Evolutionary conservation across 2,888 invertebrate species (phyloP).

Genomic region (Pandemis heparana): DNA sequence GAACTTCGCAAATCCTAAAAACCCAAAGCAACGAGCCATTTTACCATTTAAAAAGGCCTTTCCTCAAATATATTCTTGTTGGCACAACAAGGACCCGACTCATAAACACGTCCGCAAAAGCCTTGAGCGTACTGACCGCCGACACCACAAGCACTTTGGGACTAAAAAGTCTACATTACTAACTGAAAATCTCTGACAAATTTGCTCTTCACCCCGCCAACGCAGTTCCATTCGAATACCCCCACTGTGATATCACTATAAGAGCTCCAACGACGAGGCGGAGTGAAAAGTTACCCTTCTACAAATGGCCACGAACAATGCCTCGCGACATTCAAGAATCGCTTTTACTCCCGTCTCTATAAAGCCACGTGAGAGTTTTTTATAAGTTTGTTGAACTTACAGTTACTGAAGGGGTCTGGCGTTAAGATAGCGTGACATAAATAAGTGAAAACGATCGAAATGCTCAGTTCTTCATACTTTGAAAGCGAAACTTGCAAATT

Average conservation of each 20-base stretch:
- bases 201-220: background rate
- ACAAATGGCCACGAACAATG: conserved; percentile 1
- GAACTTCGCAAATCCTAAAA: background rate
- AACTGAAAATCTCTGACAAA: conserved; percentile 26
- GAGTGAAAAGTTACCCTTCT: background rate
- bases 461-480: conserved; percentile 27
- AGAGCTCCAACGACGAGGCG: background rate
- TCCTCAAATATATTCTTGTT: background rate
- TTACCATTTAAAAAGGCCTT: conserved; percentile 2
- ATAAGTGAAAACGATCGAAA: conserved; percentile 37
- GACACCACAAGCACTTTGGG: conserved; percentile 34
- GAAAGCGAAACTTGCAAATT: conserved; percentile 12
- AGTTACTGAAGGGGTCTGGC: conserved; percentile 26
- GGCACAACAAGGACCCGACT: conserved; percentile 5
- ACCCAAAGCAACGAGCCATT: conserved; percentile 3
- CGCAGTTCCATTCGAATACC: background rate
- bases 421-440: conserved; percentile 20
- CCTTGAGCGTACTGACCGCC: conserved; percentile 18
- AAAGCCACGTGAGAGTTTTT: background rate
- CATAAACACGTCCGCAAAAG: conserved; percentile 34
- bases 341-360: background rate
- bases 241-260: background rate
- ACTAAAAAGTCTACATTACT: conserved; percentile 35
- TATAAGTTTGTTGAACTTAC: conserved; percentile 1
- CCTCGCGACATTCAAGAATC: conserved; percentile 1